Conservation (phyloP, 2,113 vertebrate species). For the Pelobates fuscus region DNA sequence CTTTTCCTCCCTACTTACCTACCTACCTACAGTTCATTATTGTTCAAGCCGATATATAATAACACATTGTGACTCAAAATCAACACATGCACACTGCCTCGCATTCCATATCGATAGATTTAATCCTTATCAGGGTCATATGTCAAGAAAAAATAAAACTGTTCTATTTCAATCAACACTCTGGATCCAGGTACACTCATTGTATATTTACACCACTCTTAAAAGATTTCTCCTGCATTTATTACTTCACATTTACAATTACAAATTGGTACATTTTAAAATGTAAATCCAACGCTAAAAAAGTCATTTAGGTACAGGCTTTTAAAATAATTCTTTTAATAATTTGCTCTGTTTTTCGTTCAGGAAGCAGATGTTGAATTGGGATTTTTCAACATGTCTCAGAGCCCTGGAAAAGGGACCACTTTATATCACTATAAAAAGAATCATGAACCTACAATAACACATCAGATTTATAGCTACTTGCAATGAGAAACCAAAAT, state of each 20-base stretch:
- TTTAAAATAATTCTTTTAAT: slow-evolving; percentile 46
- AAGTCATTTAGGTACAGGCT: slow-evolving; percentile 45
- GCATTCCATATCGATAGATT: slow-evolving; percentile 7
- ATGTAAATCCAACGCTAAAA: slow-evolving; percentile 32
- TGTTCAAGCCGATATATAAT: too few species aligned
- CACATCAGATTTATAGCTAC: slow-evolving; percentile 53
- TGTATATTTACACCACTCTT: slow-evolving; percentile 22
- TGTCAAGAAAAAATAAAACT: slow-evolving; percentile 17
- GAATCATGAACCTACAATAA: slow-evolving; percentile 53
- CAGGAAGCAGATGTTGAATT: slow-evolving; percentile 39
- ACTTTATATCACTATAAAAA: slow-evolving; percentile 52
- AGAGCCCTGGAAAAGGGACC: slow-evolving; percentile 39
- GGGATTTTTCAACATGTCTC: neutral
- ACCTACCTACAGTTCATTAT: too few species aligned
- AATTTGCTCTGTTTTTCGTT: slow-evolving; percentile 34
- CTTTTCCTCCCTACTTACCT: too few species aligned
- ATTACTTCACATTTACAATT: slow-evolving; percentile 41
- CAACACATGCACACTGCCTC: slow-evolving; percentile 1
- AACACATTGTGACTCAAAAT: slow-evolving; percentile 13
- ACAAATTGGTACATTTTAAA: slow-evolving; percentile 46
- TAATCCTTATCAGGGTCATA: slow-evolving; percentile 36
- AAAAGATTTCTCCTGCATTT: slow-evolving; percentile 38
- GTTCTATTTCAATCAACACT: slow-evolving; percentile 37
- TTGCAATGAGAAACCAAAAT: slow-evolving; percentile 50
- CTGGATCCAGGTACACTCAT: slow-evolving; percentile 38